A percentile compares a stretch with the other conserved stretches of the same genome.
phyloP scores from a whole-genome alignment of 2,113 vertebrate genomes.

The Microcebus murinus region DNA sequence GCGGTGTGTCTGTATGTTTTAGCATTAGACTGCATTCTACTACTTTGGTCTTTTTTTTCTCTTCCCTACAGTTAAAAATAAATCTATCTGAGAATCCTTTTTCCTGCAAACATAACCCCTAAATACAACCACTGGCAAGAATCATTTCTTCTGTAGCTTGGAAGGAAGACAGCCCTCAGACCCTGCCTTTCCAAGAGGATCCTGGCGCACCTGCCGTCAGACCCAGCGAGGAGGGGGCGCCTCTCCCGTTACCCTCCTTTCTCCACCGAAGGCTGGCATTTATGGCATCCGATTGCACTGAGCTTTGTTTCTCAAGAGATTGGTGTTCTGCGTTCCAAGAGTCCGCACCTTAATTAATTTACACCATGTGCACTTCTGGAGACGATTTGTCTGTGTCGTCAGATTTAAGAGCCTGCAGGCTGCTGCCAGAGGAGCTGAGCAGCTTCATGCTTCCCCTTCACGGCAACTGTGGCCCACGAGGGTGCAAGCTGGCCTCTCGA shows the following conservation, averaged over 20 bases:
- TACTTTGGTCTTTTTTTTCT: too few species aligned
- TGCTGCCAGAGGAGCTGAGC: neutral
- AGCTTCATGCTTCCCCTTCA: neutral
- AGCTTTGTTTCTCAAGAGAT: neutral
- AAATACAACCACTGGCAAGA: neutral
- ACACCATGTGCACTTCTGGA: neutral
- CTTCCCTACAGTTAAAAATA: neutral
- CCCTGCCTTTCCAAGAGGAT: neutral
- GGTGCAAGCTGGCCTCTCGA: neutral
- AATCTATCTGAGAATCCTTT: neutral
- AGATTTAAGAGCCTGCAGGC: neutral
- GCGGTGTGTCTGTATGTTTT: fast-evolving
- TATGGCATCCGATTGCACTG: too few species aligned
- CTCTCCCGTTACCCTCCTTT: fast-evolving
- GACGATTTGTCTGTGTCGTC: neutral
- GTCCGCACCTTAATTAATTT: neutral
- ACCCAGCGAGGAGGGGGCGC: fast-evolving
- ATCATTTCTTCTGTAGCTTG: neutral
- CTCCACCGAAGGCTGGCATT: neutral
- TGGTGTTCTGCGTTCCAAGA: neutral
- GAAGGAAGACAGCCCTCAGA: neutral
- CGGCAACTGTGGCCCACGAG: fast-evolving
- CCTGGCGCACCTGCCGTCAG: neutral
- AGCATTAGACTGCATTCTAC: neutral
- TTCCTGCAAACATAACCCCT: neutral